Base-by-base conservation (phyloP, 2,888 invertebrate species). In the Ophion costatus region DNA sequence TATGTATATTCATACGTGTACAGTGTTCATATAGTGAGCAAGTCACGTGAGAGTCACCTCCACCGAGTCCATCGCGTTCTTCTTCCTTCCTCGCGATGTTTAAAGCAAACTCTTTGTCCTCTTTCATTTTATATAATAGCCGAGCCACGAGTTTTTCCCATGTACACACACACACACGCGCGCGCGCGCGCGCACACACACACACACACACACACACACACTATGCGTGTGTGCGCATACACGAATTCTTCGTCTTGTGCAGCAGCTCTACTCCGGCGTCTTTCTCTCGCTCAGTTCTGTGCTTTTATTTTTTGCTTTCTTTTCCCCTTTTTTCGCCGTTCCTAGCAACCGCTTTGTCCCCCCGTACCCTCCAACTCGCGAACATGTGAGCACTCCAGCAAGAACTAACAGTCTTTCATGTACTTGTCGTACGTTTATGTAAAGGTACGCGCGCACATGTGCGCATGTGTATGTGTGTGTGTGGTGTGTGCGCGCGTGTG, bases 51-150 rank as follows among this genome's bases (percentile, higher is more conserved):
- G 78, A 82, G 82, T 82, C 77, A 73, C 78, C 67, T 82, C 67
- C 24, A 38, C 61, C 66, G 61, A 63, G 74, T 63, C 33, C 24
- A 82, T 76, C 71, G 51, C 66, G 73, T 73, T 78, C 74, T 71
- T 67, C 38, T 83, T 83, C 74, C 69, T 79, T 79, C 74, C 78
- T 74, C 74, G 20, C 20, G 11, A 7, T 29, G 33, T 22, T 56
- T 69, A 22, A 78, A 67, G 63, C 42, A 61, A 78, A 74, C 74
- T 78, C 78, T 79, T 83, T 74, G 78, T 83, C 82, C 78, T 83
- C 78, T 74, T 78, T 74, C 69, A 69, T 83, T 83, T 83, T 83
- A 83, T 83, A 83, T 83, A 83, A 83, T 74, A 64, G 73, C 80
- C 45, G 38, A 61, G 57, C 70, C 81, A 56, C 66, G 33, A 67